A percentile compares a stretch with the other conserved stretches of the same genome.
phyloP scores from a whole-genome alignment of 2,888 invertebrate genomes.

The Ellobium chinense region DNA sequence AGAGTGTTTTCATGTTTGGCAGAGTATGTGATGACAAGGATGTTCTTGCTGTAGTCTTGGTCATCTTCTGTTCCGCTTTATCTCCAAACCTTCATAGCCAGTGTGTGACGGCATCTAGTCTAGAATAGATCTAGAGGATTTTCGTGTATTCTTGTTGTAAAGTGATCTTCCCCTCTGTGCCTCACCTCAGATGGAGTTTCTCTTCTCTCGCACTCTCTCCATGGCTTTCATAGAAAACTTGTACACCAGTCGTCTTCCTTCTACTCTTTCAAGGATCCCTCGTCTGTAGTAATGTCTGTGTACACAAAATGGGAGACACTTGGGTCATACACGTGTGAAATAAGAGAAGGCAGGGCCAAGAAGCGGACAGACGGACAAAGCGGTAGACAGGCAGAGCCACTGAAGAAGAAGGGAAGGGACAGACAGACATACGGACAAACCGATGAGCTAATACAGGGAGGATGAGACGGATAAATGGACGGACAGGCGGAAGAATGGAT shows the following conservation, averaged over 20 bases:
- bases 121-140: neutral
- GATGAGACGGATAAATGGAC: neutral
- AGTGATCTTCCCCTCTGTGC: too few species aligned
- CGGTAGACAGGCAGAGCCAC: neutral
- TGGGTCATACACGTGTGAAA: too few species aligned
- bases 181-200: conserved; percentile 15
- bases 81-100: neutral
- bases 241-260: conserved; percentile 72
- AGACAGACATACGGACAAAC: neutral
- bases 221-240: conserved; percentile 70
- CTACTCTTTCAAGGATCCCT: conserved; percentile 73
- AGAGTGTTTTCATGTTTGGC: too few species aligned
- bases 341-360: too few species aligned
- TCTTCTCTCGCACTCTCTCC: conserved; percentile 63
- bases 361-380: neutral
- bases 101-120: neutral
- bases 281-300: conserved; percentile 76
- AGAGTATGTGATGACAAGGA: too few species aligned
- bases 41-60: too few species aligned
- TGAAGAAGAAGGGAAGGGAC: neutral
- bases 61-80: too few species aligned
- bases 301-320: too few species aligned
- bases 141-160: neutral
- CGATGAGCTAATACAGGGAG: too few species aligned
- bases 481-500: neutral